phyloP scores from a whole-genome alignment of 2,797 vertebrate species.

The Siniperca obscura region DNA sequence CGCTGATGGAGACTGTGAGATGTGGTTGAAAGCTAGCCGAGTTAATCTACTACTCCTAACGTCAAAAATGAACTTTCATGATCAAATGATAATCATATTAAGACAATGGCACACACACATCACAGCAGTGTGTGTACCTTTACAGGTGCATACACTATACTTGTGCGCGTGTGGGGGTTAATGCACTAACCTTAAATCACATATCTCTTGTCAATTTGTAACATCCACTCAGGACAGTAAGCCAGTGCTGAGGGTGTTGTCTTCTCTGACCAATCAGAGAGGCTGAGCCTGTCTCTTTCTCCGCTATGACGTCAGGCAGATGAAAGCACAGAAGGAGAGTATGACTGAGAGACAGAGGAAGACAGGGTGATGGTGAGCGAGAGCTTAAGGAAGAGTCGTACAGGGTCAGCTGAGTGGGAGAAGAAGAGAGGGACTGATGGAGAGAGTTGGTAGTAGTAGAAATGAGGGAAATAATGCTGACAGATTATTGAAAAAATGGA shows the following conservation, averaged over 20 bases:
- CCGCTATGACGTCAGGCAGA: slow-evolving; percentile 59
- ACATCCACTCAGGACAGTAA: slow-evolving; percentile 36
- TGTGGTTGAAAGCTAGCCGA: background rate
- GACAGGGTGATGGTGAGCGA: slow-evolving; percentile 33
- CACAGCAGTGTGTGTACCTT: background rate
- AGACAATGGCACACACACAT: background rate
- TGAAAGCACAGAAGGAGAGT: slow-evolving; percentile 41
- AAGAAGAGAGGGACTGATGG: slow-evolving; percentile 1
- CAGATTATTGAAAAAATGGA: background rate
- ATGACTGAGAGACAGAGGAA: slow-evolving; percentile 27
- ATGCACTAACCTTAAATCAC: slow-evolving; percentile 33
- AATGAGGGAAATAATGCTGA: slow-evolving; percentile 3
- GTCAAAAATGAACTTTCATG: background rate
- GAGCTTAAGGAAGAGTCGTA: slow-evolving; percentile 35
- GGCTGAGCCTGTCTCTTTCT: slow-evolving; percentile 32
- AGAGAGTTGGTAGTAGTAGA: background rate
- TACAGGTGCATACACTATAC: background rate
- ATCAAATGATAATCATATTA: slow-evolving; percentile 15
- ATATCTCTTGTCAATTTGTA: slow-evolving; percentile 23
- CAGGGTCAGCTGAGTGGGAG: slow-evolving; percentile 43
- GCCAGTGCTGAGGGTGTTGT: slow-evolving; percentile 63
- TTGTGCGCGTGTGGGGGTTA: slow-evolving; percentile 3
- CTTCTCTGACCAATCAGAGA: slow-evolving; percentile 66
- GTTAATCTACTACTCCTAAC: background rate
- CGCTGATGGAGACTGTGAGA: background rate